A percentile compares a stretch with the other conserved stretches of the same genome.
Conservation (phyloP, 2,113 vertebrate species). For the Tringa solitaria region DNA sequence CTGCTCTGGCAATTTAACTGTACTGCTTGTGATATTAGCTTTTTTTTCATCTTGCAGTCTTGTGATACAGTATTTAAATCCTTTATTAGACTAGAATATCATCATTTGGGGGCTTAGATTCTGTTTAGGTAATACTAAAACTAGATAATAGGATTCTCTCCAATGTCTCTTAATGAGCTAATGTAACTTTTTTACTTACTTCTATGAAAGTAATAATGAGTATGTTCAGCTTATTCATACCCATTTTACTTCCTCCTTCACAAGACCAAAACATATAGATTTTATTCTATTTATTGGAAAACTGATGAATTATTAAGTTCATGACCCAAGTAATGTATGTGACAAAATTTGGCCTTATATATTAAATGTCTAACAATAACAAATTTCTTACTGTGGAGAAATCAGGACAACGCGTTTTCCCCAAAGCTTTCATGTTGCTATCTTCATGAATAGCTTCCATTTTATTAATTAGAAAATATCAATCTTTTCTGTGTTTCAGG, state of each 20-base stretch:
- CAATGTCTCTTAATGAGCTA: not conserved
- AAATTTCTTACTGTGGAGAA: not conserved
- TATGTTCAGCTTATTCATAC: not conserved
- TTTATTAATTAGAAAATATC: constrained; percentile 20
- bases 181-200: not conserved
- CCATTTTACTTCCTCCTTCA: not conserved
- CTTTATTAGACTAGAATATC: not conserved
- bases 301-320: not conserved
- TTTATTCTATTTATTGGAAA: not conserved
- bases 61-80: not conserved
- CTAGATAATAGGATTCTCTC: not conserved
- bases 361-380: not conserved
- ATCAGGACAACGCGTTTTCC: not conserved
- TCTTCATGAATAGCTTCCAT: not conserved
- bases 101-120: not conserved
- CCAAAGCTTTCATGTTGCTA: not conserved
- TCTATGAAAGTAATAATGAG: not conserved
- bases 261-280: not conserved
- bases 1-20: not conserved
- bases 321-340: not conserved
- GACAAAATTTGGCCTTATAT: not conserved
- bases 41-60: constrained; percentile 8
- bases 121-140: not conserved
- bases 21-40: not conserved
- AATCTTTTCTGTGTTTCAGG: not conserved